phyloP scores from a whole-genome alignment of 1,140 invertebrate genomes.

The Choristoneura fumiferana region DNA sequence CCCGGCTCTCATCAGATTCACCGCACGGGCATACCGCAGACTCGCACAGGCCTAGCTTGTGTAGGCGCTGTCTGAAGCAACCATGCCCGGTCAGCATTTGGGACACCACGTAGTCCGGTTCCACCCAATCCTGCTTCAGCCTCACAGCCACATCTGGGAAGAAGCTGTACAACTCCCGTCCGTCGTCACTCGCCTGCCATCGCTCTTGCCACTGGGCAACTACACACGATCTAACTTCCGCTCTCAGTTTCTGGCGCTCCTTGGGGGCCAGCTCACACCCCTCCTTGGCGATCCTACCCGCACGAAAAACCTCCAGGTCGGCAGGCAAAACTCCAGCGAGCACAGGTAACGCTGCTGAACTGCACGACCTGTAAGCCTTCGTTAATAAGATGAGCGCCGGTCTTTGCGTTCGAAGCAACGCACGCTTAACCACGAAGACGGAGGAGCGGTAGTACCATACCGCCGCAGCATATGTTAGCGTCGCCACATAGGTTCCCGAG shows the following conservation, averaged over 20 bases:
- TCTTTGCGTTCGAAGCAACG: constrained; percentile 30
- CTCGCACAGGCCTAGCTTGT: constrained; percentile 17
- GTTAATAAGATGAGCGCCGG: constrained; percentile 27
- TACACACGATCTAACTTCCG: not conserved
- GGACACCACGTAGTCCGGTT: constrained; percentile 23
- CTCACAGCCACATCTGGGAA: constrained; percentile 21
- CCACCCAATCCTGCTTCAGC: constrained; percentile 12
- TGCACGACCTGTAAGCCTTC: constrained; percentile 33
- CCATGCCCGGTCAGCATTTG: constrained; percentile 27
- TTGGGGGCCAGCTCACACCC: not conserved
- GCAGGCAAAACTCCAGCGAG: constrained; percentile 32
- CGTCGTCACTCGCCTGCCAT: constrained; percentile 4
- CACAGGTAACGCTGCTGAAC: constrained; percentile 31
- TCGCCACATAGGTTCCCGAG: constrained; percentile 31
- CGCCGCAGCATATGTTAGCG: constrained; percentile 36
- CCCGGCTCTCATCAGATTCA: not conserved
- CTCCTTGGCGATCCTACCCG: not conserved
- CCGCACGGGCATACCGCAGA: constrained; percentile 17
- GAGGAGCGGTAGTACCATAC: constrained; percentile 28
- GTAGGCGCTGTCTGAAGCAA: constrained; percentile 22
- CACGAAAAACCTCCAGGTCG: constrained; percentile 23
- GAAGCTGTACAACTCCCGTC: constrained; percentile 17
- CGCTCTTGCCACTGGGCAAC: constrained; percentile 20
- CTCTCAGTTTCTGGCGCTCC: not conserved
- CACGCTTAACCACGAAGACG: constrained; percentile 1